Conservation (phyloP, 2,888 invertebrate genomes). For the Enchytraeus crypticus region DNA sequence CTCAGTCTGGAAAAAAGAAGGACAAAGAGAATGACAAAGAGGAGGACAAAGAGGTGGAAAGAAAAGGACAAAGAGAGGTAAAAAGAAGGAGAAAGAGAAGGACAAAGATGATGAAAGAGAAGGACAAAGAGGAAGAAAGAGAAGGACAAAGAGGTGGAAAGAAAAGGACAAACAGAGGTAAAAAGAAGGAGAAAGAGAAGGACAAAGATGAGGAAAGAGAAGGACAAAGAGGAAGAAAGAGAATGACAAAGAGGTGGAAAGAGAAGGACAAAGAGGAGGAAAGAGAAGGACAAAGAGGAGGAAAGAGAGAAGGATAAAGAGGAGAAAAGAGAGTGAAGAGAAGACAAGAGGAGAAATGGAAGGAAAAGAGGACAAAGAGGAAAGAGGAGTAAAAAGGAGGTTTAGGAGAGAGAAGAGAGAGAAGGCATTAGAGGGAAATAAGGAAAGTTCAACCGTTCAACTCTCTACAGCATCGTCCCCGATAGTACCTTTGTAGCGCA, state of each 20-base stretch:
- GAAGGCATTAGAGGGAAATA: background rate
- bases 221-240: background rate
- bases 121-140: background rate
- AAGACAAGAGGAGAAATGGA: background rate
- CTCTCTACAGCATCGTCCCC: no score
- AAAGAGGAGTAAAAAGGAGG: background rate
- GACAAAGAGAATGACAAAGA: constrained; percentile 1
- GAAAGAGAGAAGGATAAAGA: background rate
- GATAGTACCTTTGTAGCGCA: no score
- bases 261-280: background rate
- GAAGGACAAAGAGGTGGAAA: background rate
- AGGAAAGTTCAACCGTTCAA: background rate
- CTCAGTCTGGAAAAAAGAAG: background rate
- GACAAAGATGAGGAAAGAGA: background rate
- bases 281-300: background rate
- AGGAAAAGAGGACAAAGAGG: background rate
- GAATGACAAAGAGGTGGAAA: background rate
- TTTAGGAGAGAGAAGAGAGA: background rate
- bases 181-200: background rate
- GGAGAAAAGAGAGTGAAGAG: background rate
- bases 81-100: background rate
- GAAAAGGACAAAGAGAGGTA: background rate
- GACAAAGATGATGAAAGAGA: background rate
- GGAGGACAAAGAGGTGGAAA: background rate
- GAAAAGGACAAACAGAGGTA: background rate